Evolutionary conservation across 2,797 vertebrate genomes (phyloP).

Genomic region (Hydrocynus forskahlii): DNA sequence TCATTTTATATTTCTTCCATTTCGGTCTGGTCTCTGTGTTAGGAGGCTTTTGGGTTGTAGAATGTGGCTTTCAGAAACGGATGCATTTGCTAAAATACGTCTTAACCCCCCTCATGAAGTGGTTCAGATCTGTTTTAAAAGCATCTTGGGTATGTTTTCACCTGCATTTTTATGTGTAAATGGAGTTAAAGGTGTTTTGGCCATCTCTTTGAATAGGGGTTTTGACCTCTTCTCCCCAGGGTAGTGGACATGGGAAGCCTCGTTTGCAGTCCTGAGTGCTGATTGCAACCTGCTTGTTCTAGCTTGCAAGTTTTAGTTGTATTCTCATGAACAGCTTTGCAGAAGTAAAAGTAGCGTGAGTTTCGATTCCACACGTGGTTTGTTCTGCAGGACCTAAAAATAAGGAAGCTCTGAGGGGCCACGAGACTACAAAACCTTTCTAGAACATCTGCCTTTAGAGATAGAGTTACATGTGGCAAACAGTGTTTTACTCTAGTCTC

Average conservation of each 20-base stretch:
- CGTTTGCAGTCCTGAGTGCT: not conserved
- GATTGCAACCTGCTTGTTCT: not conserved
- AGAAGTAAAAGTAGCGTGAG: conserved; percentile 49
- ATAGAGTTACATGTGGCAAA: not conserved
- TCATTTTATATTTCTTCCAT: too few species aligned
- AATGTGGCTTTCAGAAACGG: too few species aligned
- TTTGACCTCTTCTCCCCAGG: not conserved
- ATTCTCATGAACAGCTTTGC: conserved; percentile 28
- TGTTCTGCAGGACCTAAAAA: conserved; percentile 18
- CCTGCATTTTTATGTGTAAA: too few species aligned
- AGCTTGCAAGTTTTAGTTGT: conserved; percentile 10
- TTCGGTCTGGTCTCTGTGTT: too few species aligned
- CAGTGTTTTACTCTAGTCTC: not conserved
- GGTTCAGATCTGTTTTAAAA: too few species aligned
- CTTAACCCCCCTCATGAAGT: too few species aligned
- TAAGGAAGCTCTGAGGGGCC: conserved; percentile 36
- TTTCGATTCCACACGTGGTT: conserved; percentile 58
- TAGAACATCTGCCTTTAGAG: not conserved
- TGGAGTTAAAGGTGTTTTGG: not conserved
- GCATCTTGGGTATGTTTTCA: too few species aligned
- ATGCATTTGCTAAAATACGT: too few species aligned
- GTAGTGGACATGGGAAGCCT: too few species aligned
- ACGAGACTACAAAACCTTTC: not conserved
- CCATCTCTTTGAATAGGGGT: not conserved
- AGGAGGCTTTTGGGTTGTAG: too few species aligned